A percentile compares a stretch with the other conserved stretches of the same genome.
Conservation (phyloP, 2,888 invertebrate species). For the Sinopyrophorus schimmeli region DNA sequence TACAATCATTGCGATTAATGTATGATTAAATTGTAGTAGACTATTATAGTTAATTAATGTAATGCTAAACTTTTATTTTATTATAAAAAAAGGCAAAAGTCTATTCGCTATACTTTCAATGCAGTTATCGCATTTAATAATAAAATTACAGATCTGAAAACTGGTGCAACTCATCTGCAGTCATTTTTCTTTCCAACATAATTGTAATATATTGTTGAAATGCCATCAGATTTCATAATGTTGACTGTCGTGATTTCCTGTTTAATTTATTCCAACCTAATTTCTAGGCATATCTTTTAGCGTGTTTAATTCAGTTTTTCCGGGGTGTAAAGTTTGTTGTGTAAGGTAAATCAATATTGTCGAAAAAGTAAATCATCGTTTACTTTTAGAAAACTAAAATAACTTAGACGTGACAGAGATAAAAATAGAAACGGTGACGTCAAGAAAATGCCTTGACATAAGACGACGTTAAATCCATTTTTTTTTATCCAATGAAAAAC, state of each 20-base stretch:
- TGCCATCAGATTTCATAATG: constrained; percentile 12
- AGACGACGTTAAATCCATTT: too few relatives aligned
- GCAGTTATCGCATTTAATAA: too few relatives aligned
- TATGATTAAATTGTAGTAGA: too few relatives aligned
- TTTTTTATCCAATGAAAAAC: too few relatives aligned
- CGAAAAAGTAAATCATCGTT: constrained; percentile 19
- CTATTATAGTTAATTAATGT: too few relatives aligned
- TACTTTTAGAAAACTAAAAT: constrained; percentile 19
- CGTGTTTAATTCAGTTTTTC: constrained; percentile 14
- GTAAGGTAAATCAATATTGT: constrained; percentile 23
- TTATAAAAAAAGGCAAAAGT: too few relatives aligned
- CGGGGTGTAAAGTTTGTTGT: constrained; percentile 25
- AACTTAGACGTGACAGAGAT: constrained; percentile 14
- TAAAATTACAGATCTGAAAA: too few relatives aligned
- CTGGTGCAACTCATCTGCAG: constrained; percentile 21
- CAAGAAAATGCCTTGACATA: constrained; percentile 23
- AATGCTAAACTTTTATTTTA: too few relatives aligned
- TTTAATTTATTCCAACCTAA: constrained; percentile 21
- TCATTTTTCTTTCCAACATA: constrained; percentile 11
- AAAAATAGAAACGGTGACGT: constrained; percentile 28
- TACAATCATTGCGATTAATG: too few relatives aligned
- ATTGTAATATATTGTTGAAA: constrained; percentile 11
- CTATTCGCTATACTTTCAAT: too few relatives aligned
- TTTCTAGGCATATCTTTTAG: constrained; percentile 15
- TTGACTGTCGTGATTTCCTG: constrained; percentile 17